These are phyloP conservation scores for Plecturocebus donacophilus DNA, from an alignment of 2,113 vertebrate species.

Conservation along the genomic window DNA sequence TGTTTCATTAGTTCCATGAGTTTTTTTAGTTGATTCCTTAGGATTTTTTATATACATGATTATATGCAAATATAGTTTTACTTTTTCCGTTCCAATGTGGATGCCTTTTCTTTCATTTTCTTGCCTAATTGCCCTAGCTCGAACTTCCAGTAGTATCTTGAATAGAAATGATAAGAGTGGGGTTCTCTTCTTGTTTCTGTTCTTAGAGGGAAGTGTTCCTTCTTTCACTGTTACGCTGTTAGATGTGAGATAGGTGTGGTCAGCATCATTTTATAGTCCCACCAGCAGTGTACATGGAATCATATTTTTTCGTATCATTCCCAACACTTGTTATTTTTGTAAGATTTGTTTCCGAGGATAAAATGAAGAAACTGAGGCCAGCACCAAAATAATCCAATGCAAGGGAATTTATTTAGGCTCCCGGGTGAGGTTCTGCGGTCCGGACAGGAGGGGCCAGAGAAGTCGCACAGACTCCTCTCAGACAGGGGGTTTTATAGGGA, in stretches of 20 bases:
- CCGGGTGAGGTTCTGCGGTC: no score
- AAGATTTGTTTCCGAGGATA: no score
- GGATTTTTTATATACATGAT: background rate
- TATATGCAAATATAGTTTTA: background rate
- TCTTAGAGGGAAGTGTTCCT: background rate
- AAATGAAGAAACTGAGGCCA: no score
- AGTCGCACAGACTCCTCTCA: no score
- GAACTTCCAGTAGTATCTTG: background rate
- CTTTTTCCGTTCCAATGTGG: background rate
- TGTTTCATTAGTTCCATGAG: background rate
- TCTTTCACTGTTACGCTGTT: background rate
- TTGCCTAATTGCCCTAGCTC: background rate
- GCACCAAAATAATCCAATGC: no score
- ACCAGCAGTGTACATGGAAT: background rate
- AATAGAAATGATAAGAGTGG: background rate
- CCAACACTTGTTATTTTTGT: background rate
- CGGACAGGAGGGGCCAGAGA: no score
- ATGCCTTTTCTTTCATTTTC: background rate
- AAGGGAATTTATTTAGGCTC: no score
- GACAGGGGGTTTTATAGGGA: no score
- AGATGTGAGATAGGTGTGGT: background rate
- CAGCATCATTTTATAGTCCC: background rate
- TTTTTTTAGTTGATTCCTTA: background rate
- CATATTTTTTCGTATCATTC: background rate
- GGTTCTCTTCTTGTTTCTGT: background rate